Evolutionary conservation across 1,140 invertebrate species (phyloP).

Genomic region (Grapholita molesta): DNA sequence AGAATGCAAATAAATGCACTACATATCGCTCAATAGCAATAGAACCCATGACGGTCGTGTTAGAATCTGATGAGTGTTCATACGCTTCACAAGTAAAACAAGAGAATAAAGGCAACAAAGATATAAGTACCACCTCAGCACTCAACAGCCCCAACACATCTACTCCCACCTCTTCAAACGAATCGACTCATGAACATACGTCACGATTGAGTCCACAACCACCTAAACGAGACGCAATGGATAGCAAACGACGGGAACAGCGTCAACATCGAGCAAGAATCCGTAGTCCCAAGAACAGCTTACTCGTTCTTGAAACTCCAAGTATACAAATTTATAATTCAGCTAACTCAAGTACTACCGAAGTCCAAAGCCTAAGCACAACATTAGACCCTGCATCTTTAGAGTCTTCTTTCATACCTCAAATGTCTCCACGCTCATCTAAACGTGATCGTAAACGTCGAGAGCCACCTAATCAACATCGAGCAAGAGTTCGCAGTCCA

Average conservation of each 20-base stretch:
- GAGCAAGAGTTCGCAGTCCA: conserved; percentile 62
- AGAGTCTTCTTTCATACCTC: neutral
- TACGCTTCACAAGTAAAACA: conserved; percentile 20
- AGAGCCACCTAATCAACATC: conserved; percentile 27
- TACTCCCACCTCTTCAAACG: neutral
- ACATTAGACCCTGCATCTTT: neutral
- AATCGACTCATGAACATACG: neutral
- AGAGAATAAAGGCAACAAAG: conserved; percentile 50
- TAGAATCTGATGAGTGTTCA: conserved; percentile 33
- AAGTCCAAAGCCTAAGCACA: neutral
- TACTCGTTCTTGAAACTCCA: neutral
- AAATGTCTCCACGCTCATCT: neutral
- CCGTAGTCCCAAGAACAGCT: neutral
- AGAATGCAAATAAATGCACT: conserved; percentile 24
- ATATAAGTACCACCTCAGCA: conserved; percentile 50
- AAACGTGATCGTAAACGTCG: neutral
- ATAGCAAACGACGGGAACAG: neutral
- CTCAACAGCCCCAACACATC: conserved; percentile 32
- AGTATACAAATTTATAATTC: conserved; percentile 37
- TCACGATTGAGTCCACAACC: neutral
- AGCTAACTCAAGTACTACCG: conserved; percentile 14
- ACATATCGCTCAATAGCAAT: conserved; percentile 36
- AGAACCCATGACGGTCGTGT: conserved; percentile 27
- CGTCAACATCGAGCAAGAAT: neutral
- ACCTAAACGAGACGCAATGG: conserved; percentile 15